phyloP scores from a whole-genome alignment of 2,797 vertebrate species.

The Galago senegalensis region DNA sequence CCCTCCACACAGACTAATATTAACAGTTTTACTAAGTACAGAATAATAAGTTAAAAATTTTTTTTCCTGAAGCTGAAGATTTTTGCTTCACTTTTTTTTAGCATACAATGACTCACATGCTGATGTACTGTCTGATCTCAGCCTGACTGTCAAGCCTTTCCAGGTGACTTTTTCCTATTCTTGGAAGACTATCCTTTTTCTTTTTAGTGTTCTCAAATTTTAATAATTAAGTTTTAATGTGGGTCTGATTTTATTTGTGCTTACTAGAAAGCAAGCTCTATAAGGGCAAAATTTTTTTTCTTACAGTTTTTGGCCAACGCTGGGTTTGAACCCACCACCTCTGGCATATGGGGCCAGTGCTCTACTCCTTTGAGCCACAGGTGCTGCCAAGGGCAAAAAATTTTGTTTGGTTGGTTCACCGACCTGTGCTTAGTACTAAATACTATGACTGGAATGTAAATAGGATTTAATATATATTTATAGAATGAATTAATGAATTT shows the following conservation, averaged over 20 bases:
- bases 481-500: background rate
- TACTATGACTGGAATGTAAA: background rate
- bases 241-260: background rate
- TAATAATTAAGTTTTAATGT: background rate
- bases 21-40: background rate
- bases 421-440: background rate
- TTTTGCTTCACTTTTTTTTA: background rate
- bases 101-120: background rate
- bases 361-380: too few species aligned
- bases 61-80: background rate
- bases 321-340: too few species aligned
- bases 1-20: background rate
- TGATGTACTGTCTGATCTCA: background rate
- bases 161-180: background rate
- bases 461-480: background rate
- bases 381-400: background rate
- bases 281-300: background rate
- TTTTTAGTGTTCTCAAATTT: background rate
- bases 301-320: too few species aligned
- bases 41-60: background rate
- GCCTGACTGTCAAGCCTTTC: background rate
- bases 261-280: background rate
- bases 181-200: background rate
- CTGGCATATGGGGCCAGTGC: too few species aligned
- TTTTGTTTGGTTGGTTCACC: background rate